Conservation (phyloP, 2,113 vertebrate species). For the Coryphaenoides rupestris region DNA sequence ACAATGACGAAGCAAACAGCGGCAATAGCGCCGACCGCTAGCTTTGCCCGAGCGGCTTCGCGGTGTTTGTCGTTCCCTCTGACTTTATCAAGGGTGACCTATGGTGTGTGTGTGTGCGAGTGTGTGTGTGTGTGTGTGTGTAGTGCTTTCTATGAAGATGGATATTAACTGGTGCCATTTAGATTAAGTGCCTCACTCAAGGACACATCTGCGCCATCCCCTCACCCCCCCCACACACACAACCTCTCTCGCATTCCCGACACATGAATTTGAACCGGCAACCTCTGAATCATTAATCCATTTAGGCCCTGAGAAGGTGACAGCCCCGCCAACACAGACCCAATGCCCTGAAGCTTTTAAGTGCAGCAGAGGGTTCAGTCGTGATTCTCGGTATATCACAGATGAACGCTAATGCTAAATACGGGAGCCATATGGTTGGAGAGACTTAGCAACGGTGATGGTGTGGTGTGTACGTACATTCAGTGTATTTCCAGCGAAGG, state of each 20-base stretch:
- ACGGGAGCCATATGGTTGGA: conserved; percentile 52
- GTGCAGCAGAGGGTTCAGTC: neutral
- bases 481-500: conserved; percentile 53
- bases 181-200: conserved; percentile 60
- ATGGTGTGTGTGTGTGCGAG: conserved; percentile 43
- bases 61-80: conserved; percentile 40
- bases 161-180: conserved; percentile 65
- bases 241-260: neutral
- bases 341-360: conserved; percentile 29
- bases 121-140: conserved; percentile 39
- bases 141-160: conserved; percentile 58
- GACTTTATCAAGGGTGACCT: conserved; percentile 55
- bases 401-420: conserved; percentile 40
- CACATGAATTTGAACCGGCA: conserved; percentile 55
- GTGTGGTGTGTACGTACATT: conserved; percentile 19
- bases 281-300: conserved; percentile 61
- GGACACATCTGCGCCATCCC: conserved; percentile 57
- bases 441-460: conserved; percentile 31
- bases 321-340: conserved; percentile 56
- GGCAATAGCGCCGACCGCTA: no score
- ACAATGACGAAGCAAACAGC: neutral
- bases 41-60: neutral
- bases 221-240: neutral
- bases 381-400: conserved; percentile 25
- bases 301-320: conserved; percentile 45